A percentile compares a stretch with the other conserved stretches of the same genome.
These are phyloP conservation scores for Drosophila aff. DNA, from an alignment of 1,140 invertebrate genomes.

Conservation along the genomic window DNA sequence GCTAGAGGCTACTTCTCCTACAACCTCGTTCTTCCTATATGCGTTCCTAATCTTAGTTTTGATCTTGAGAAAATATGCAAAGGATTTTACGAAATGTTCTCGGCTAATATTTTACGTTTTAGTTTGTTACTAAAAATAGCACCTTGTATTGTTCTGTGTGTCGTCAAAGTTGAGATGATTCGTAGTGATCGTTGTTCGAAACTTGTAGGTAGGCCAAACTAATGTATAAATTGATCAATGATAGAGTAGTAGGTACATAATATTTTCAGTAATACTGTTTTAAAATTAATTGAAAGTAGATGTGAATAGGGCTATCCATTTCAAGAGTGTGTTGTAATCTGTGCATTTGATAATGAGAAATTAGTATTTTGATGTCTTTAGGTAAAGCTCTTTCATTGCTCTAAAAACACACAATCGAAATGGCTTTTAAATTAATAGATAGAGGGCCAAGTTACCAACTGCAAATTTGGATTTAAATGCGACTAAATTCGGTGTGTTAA, in stretches of 20 bases:
- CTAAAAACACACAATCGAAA: not conserved
- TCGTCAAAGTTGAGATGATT: constrained; percentile 61
- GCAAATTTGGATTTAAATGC: not conserved
- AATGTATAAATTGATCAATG: constrained; percentile 16
- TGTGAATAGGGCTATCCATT: no score
- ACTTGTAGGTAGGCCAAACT: constrained; percentile 40
- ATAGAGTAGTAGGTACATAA: constrained; percentile 44
- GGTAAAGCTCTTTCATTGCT: constrained; percentile 19
- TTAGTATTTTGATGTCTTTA: not conserved
- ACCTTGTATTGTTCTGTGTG: constrained; percentile 73
- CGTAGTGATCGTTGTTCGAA: constrained; percentile 65
- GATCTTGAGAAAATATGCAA: constrained; percentile 74
- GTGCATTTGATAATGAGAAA: not conserved
- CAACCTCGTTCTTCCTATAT: constrained; percentile 23
- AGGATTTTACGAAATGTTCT: constrained; percentile 53
- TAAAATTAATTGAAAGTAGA: constrained; percentile 51
- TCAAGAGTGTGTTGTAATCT: not conserved
- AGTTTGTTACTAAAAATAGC: constrained; percentile 75
- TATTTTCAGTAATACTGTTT: constrained; percentile 52
- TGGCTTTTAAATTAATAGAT: not conserved
- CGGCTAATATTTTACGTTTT: constrained; percentile 45
- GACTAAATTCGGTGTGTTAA: not conserved
- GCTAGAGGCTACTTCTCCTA: constrained; percentile 20
- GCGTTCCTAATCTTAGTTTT: constrained; percentile 65
- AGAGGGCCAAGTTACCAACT: not conserved